A percentile compares a stretch with the other conserved stretches of the same genome.
phyloP scores from a whole-genome alignment of 2,113 vertebrate genomes.

The Lamprologus sp. region DNA sequence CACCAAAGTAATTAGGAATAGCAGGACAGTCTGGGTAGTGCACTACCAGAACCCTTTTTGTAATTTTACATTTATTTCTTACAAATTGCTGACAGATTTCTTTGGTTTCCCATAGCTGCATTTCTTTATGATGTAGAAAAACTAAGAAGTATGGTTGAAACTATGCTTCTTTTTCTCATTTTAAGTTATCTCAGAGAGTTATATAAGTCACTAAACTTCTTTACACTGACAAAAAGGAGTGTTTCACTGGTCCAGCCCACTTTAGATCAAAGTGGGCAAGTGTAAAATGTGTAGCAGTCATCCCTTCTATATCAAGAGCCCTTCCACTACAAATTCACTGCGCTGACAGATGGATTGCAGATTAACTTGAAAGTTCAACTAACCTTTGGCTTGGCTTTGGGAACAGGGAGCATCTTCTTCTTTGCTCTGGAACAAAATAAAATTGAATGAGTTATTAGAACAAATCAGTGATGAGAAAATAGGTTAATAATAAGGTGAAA shows the following conservation, averaged over 20 bases:
- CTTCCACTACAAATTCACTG: not conserved
- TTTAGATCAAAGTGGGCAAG: not conserved
- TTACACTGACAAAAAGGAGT: not conserved
- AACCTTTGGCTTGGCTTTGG: slow-evolving; percentile 89
- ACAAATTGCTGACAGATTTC: not conserved
- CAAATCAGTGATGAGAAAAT: not conserved
- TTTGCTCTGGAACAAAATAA: slow-evolving; percentile 76
- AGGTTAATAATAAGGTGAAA: not conserved
- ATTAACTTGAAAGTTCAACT: not conserved
- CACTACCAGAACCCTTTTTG: not conserved
- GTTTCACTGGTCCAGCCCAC: not conserved
- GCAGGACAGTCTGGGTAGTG: not conserved
- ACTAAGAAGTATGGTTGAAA: not conserved
- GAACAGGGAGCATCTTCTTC: slow-evolving; percentile 84
- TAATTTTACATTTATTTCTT: not conserved
- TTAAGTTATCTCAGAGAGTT: not conserved
- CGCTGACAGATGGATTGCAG: not conserved
- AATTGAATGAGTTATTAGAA: not conserved
- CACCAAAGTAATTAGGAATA: not conserved
- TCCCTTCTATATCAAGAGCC: not conserved
- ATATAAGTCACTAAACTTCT: not conserved
- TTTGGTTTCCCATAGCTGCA: not conserved
- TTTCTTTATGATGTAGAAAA: not conserved
- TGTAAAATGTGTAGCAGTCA: not conserved
- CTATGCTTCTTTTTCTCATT: not conserved